Evolutionary conservation across 2,888 invertebrate species (phyloP), one percentile per base, ranked within the genome.

Genomic region (Sminthurinus aureus): DNA sequence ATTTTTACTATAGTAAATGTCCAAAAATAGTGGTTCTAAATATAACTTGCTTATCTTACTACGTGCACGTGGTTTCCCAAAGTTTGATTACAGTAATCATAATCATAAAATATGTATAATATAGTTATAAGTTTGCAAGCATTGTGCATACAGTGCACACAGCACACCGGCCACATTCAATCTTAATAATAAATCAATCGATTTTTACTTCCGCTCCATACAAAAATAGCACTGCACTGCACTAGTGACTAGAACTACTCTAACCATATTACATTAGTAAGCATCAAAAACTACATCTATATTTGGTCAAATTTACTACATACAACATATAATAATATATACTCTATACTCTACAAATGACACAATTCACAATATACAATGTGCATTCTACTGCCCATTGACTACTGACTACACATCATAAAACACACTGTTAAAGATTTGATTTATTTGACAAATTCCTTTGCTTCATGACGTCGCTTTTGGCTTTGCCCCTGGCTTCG

Each of bases 401-500:
- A n/a, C 38, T 38, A 38, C 38, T 6, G 6, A 38, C 38, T 38
- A 38, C 38, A 38, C 38, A 38, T 4, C 38, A 38, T 38, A 38
- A 6, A 38, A 38, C 38, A 38, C 38, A 38, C 2, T 58, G 9
- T 9, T 58, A 22, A 20, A 24, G 71, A 22, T 71, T 12, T 24
- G 71, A 71, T 24, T 22, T 71, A 71, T 22, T 71, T 71, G 66
- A 66, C 20, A 18, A 71, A 20, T 71, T 22, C 12, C 71, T 71
- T 13, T 13, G 18, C 58, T 58, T 11, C 18, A 18, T 18, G 9
- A 58, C 9, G 58, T 15, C 58, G 58, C 58, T 58, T 58, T 58
- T 58, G 12, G 13, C 20, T 71, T 22, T 71, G 1, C 24, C 71
- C 15, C n/a, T 58, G 18, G 58, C 58, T 13, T 58, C 18, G 13